phyloP scores from a whole-genome alignment of 2,888 invertebrate species.

The Steinernema carpocapsae region DNA sequence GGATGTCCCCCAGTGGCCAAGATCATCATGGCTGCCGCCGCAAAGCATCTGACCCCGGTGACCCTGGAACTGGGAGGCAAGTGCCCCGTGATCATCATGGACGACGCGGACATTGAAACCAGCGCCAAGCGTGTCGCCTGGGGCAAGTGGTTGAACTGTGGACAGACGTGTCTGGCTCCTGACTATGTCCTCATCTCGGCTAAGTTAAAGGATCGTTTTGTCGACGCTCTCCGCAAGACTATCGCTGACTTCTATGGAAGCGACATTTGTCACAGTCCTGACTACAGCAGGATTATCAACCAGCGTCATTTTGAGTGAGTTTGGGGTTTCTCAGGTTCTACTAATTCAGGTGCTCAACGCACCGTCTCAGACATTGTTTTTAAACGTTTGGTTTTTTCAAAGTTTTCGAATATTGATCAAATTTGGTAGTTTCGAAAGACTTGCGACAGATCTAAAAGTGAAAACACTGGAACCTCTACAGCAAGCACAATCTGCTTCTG shows the following conservation, averaged over 20 bases:
- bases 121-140: slow-evolving; percentile 84
- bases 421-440: background rate
- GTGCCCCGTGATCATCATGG: slow-evolving; percentile 84
- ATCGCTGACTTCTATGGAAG: slow-evolving; percentile 79
- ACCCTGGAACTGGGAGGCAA: slow-evolving; percentile 85
- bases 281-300: slow-evolving; percentile 85
- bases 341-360: no score
- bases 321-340: slow-evolving; percentile 25
- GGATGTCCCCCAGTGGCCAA: slow-evolving; percentile 82
- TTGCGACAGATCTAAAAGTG: no score
- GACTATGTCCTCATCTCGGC: slow-evolving; percentile 61
- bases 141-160: slow-evolving; percentile 87
- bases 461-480: no score
- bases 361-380: no score
- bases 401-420: background rate
- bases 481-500: no score
- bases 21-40: slow-evolving; percentile 85
- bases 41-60: slow-evolving; percentile 86
- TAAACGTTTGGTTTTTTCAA: no score
- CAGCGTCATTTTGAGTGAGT: slow-evolving; percentile 80
- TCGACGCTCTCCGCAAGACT: slow-evolving; percentile 46
- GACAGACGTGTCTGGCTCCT: slow-evolving; percentile 66
- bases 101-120: slow-evolving; percentile 78
- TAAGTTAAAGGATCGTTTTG: slow-evolving; percentile 46
- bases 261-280: slow-evolving; percentile 78